A percentile compares a stretch with the other conserved stretches of the same genome.
phyloP scores from a whole-genome alignment of 2,797 vertebrate genomes.

The Tarsius wallacei region DNA sequence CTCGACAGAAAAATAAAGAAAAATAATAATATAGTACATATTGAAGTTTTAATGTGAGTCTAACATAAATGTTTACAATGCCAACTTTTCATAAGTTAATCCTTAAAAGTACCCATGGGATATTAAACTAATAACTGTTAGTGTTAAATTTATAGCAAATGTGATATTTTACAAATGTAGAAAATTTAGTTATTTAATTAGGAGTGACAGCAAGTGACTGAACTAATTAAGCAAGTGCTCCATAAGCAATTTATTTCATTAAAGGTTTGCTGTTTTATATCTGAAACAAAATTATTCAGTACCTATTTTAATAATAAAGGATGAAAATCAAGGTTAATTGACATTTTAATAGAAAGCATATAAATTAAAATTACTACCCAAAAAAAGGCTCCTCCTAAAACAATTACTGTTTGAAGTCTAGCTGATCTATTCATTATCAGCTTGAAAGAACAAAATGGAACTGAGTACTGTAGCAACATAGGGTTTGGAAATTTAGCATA shows the following conservation, averaged over 20 bases:
- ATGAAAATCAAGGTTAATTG: slow-evolving; percentile 88
- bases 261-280: slow-evolving; percentile 85
- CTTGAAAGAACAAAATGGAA: slow-evolving; percentile 78
- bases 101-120: slow-evolving; percentile 70
- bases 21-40: background rate
- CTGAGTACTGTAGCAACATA: slow-evolving; percentile 48
- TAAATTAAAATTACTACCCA: slow-evolving; percentile 86
- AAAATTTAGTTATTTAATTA: slow-evolving; percentile 85
- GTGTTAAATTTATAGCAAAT: slow-evolving; percentile 82
- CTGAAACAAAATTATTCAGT: slow-evolving; percentile 84
- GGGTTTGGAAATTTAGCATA: background rate
- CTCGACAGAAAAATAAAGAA: background rate
- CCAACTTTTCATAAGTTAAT: slow-evolving; percentile 75
- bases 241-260: slow-evolving; percentile 87
- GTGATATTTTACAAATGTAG: slow-evolving; percentile 81
- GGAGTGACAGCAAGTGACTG: slow-evolving; percentile 86
- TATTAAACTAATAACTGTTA: slow-evolving; percentile 75
- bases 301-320: slow-evolving; percentile 88
- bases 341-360: slow-evolving; percentile 86
- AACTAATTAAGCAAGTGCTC: slow-evolving; percentile 86
- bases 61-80: slow-evolving; percentile 75
- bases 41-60: slow-evolving; percentile 64
- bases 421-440: slow-evolving; percentile 81
- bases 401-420: slow-evolving; percentile 78
- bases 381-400: slow-evolving; percentile 76